Evolutionary conservation across 2,113 vertebrate species (phyloP).

Genomic region (Agelaius phoeniceus): DNA sequence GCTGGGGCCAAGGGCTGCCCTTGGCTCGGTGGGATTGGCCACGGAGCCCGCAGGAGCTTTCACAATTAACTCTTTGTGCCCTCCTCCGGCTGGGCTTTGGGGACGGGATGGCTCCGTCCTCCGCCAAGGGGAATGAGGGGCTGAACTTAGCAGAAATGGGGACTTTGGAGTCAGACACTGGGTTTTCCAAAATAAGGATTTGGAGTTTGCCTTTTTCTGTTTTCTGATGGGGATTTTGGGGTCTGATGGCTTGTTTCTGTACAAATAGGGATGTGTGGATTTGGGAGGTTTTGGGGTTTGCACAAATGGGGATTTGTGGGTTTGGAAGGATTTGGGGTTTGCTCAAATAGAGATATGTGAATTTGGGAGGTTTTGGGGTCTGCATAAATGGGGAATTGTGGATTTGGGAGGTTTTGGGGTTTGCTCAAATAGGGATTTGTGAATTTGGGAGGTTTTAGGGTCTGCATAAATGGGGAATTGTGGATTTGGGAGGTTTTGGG

Average conservation of each 20-base stretch:
- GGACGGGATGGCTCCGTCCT: fast-evolving
- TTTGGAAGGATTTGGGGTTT: too few species aligned
- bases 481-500: too few species aligned
- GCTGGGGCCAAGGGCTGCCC: slow-evolving; percentile 23
- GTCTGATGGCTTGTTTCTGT: neutral
- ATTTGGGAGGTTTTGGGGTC: too few species aligned
- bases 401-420: neutral
- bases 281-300: neutral
- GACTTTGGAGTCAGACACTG: neutral
- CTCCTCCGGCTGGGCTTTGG: fast-evolving
- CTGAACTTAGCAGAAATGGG: fast-evolving
- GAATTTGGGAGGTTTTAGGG: too few species aligned
- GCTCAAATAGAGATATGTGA: neutral
- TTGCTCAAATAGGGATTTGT: too few species aligned
- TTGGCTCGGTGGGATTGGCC: slow-evolving; percentile 37
- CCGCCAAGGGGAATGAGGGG: fast-evolving
- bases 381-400: neutral
- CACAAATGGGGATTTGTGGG: too few species aligned
- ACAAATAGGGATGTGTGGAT: fast-evolving
- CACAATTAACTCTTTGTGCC: slow-evolving; percentile 61
- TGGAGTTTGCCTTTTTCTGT: fast-evolving
- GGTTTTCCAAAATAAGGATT: neutral
- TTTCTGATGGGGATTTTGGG: fast-evolving
- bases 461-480: neutral
- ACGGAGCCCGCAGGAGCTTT: neutral